These are phyloP conservation scores for Stomorhina lunata DNA, from an alignment of 2,888 invertebrate genomes.

Conservation along the genomic window DNA sequence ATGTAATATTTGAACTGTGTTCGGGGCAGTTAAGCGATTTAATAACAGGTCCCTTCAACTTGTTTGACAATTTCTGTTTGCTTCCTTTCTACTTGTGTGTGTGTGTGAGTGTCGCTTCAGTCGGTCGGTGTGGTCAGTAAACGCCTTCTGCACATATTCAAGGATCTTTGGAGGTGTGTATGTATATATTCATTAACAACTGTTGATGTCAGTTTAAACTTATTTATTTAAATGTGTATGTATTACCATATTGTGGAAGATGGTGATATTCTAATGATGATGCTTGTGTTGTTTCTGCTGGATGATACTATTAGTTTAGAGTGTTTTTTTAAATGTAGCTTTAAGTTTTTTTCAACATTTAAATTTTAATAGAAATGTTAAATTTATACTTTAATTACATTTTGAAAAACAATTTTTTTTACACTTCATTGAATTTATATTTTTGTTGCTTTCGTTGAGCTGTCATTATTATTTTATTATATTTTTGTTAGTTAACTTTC, in stretches of 20 bases:
- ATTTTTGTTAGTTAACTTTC: not conserved
- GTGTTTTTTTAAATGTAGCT: slow-evolving; percentile 14
- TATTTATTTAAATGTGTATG: too few relatives aligned
- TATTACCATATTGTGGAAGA: slow-evolving; percentile 9
- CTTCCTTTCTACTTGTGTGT: not conserved
- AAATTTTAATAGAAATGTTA: slow-evolving; percentile 22
- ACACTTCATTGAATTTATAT: slow-evolving; percentile 34
- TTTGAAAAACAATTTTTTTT: not conserved
- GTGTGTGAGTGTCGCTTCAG: too few relatives aligned
- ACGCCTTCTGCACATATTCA: slow-evolving; percentile 46
- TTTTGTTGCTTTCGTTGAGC: not conserved
- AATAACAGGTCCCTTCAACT: slow-evolving; percentile 35
- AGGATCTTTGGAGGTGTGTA: not conserved
- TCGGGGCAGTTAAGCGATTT: slow-evolving; percentile 17
- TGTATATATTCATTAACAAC: not conserved
- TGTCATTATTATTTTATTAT: not conserved
- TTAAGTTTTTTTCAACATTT: not conserved
- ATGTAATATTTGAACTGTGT: slow-evolving; percentile 12
- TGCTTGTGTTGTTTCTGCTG: not conserved
- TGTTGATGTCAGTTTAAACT: not conserved
- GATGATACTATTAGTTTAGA: slow-evolving; percentile 29
- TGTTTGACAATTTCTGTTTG: not conserved
- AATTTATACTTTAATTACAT: slow-evolving; percentile 27
- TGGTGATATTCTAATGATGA: not conserved
- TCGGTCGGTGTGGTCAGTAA: slow-evolving; percentile 41